Conservation (phyloP, 2,113 vertebrate genomes). For the Todiramphus saurophagus region DNA sequence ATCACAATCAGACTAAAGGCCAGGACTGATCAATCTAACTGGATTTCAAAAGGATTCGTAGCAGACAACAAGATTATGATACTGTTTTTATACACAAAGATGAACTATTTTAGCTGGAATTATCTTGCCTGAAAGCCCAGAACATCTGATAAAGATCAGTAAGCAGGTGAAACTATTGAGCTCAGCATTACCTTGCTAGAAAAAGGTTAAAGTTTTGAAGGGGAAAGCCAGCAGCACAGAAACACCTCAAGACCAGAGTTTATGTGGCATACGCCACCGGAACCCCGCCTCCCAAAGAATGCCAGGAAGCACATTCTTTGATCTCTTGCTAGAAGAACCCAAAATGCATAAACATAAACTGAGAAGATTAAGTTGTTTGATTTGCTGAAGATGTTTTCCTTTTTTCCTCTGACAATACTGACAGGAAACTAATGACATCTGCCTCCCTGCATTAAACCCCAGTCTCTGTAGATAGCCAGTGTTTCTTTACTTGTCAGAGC, state of each 20-base stretch:
- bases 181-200: not conserved
- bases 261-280: not conserved
- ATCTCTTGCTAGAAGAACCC: not conserved
- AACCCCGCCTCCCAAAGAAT: not conserved
- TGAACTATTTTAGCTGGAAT: not conserved
- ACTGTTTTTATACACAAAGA: not conserved
- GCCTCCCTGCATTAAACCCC: not conserved
- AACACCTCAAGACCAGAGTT: not conserved
- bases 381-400: not conserved
- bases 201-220: not conserved
- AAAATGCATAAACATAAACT: not conserved
- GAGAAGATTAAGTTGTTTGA: conserved; percentile 20
- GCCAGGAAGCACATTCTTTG: not conserved
- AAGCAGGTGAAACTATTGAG: not conserved
- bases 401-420: not conserved
- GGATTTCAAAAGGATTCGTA: not conserved
- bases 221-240: not conserved
- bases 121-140: not conserved
- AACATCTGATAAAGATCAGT: not conserved
- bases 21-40: not conserved
- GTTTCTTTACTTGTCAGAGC: not conserved
- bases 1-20: not conserved
- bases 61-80: not conserved
- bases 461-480: not conserved
- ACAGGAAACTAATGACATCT: not conserved